Evolutionary conservation across 2,113 vertebrate species (phyloP), one percentile per base, ranked within the genome.

Genomic region (Myiopsitta monachus): DNA sequence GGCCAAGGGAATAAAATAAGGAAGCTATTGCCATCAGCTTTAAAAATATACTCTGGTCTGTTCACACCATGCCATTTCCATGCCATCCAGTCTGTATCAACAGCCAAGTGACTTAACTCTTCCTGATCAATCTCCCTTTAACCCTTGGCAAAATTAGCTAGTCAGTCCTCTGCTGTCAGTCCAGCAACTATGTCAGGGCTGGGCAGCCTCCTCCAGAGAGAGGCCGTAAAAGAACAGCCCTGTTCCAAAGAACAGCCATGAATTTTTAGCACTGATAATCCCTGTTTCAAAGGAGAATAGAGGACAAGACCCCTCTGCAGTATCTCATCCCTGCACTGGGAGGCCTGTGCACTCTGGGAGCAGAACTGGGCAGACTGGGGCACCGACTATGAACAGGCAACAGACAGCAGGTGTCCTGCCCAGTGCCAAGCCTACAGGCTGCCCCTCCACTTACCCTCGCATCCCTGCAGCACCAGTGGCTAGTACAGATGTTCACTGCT

Each of bases 1-100:
- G 54, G 39, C 70, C 69, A 64, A 64, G 92, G 89, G 84, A 96
- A 93, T 87, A 91, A 39, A n/a, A 87, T 39, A 31, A 67, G 76
- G 54, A 89, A 95, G 63, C 64, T 75, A 64, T n/a, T 41, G 63
- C 70, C 72, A 57, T 43, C 52, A 79, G 75, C 49, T 91, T 66
- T 77, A 91, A 86, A 95, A 82, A 91, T 27, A 43, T 8, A 55
- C n/a, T 72, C 51, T 75, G 14, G 41, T 91, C 31, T 78, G 41
- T 70, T 83, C 87, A 63, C 3, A 11, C 26, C 38, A 18, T 7
- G 18, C 15, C 54, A 70, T 49, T 84, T 81, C 80, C 63, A 61
- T 41, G 51, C 59, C 69, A 69, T 36, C 52, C 52, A 77, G 72
- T 23, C 63, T 64, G 24, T 66, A 51, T 47, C 57, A 76, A 46